A percentile compares a stretch with the other conserved stretches of the same genome.
phyloP scores from a whole-genome alignment of 2,888 invertebrate species.

The Cryptus armator region DNA sequence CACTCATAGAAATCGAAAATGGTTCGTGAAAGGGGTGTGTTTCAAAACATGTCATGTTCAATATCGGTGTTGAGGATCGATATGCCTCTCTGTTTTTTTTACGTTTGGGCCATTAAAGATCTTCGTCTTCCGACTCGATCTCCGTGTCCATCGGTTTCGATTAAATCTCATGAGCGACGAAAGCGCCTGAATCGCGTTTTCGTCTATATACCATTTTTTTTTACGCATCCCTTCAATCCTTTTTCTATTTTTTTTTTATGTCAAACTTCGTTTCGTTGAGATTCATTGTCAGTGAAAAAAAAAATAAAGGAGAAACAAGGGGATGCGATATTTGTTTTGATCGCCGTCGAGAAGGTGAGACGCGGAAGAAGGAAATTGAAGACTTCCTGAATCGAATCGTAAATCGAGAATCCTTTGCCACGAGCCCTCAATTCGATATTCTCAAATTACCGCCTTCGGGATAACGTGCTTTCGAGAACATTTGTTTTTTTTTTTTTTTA shows the following conservation, averaged over 20 bases:
- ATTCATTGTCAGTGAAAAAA: neutral
- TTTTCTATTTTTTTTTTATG: neutral
- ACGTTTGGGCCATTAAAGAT: conserved; percentile 24
- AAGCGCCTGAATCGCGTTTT: conserved; percentile 32
- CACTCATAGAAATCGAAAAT: conserved; percentile 82
- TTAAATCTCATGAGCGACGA: conserved; percentile 45
- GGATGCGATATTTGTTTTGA: conserved; percentile 5
- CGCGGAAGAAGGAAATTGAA: neutral
- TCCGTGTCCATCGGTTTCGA: conserved; percentile 53
- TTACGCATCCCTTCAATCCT: neutral
- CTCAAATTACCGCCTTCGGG: neutral
- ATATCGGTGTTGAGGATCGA: conserved; percentile 83
- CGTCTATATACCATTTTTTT: neutral
- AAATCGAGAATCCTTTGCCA: neutral
- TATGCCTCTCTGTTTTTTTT: conserved; percentile 66
- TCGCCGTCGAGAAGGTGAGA: conserved; percentile 4
- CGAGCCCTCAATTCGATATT: neutral
- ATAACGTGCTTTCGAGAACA: no score
- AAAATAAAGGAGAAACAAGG: conserved; percentile 4
- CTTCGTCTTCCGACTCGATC: conserved; percentile 24
- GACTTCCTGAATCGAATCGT: conserved; percentile 31
- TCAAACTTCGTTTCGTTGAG: conserved; percentile 46
- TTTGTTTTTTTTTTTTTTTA: no score
- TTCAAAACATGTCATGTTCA: conserved; percentile 85
- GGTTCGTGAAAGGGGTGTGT: conserved; percentile 81